These are phyloP conservation scores for Actias luna DNA, from an alignment of 2,888 invertebrate species.

Conservation along the genomic window DNA sequence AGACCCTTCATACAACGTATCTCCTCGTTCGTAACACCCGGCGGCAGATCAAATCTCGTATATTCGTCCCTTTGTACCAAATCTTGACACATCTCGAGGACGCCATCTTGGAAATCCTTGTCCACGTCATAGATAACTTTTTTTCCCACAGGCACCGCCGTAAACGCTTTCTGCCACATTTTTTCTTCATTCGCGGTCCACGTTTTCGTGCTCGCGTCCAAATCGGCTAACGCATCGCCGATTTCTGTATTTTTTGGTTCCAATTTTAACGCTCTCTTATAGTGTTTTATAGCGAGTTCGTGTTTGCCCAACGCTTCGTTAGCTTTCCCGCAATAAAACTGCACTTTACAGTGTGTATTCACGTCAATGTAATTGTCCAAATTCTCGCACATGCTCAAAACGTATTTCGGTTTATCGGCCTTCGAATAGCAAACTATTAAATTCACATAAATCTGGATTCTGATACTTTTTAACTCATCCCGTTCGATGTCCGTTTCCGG, in stretches of 20 bases:
- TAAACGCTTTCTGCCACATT: conserved; percentile 65
- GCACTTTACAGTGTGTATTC: conserved; percentile 60
- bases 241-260: conserved; percentile 72
- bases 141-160: conserved; percentile 37
- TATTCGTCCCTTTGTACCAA: conserved; percentile 52
- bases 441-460: conserved; percentile 56
- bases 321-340: conserved; percentile 64
- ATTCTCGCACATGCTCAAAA: conserved; percentile 60
- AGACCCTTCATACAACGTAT: conserved; percentile 55
- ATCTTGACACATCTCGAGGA: conserved; percentile 60
- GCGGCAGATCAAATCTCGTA: conserved; percentile 59
- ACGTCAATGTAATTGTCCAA: conserved; percentile 55
- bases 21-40: conserved; percentile 52
- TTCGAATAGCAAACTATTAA: conserved; percentile 67
- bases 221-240: conserved; percentile 48
- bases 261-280: conserved; percentile 64
- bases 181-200: conserved; percentile 46
- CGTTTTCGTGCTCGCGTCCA: conserved; percentile 49
- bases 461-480: conserved; percentile 48
- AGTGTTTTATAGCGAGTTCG: conserved; percentile 55
- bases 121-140: conserved; percentile 53
- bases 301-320: conserved; percentile 53
- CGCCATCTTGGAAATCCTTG: conserved; percentile 55
- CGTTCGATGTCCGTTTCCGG: conserved; percentile 46
- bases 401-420: conserved; percentile 58